A percentile compares a stretch with the other conserved stretches of the same genome.
phyloP scores from a whole-genome alignment of 1,140 invertebrate species.

The Aphaenogaster ashmeadi region DNA sequence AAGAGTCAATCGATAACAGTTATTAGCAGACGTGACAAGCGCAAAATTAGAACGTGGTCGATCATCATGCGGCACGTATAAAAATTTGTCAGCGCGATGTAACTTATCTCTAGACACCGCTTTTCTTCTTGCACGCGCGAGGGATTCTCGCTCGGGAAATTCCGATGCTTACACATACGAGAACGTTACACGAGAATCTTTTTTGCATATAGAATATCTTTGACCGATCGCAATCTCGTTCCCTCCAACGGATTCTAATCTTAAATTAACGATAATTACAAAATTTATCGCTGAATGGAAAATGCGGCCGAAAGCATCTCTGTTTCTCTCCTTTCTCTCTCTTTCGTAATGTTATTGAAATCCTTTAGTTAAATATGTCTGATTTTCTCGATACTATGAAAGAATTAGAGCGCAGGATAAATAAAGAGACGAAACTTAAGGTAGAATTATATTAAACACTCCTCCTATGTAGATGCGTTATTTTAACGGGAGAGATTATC shows the following conservation, averaged over 20 bases:
- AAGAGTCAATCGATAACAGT: slow-evolving; percentile 43
- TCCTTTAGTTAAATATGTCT: slow-evolving; percentile 15
- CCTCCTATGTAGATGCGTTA: slow-evolving; percentile 43
- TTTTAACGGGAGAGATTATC: slow-evolving; percentile 5
- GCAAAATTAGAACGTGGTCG: slow-evolving; percentile 21
- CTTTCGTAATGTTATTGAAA: slow-evolving; percentile 17
- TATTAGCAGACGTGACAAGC: slow-evolving; percentile 40
- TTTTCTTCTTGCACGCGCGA: neutral
- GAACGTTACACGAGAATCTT: neutral
- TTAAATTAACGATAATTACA: slow-evolving; percentile 43
- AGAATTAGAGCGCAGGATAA: neutral
- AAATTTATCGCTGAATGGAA: slow-evolving; percentile 22
- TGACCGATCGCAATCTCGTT: neutral
- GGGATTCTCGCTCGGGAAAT: slow-evolving; percentile 12
- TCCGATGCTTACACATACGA: neutral
- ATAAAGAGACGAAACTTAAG: slow-evolving; percentile 20
- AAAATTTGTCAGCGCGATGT: slow-evolving; percentile 24
- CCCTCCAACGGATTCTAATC: slow-evolving; percentile 19
- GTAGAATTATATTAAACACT: slow-evolving; percentile 61
- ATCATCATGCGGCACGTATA: slow-evolving; percentile 29
- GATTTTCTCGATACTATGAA: slow-evolving; percentile 5
- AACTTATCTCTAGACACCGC: neutral
- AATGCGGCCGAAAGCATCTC: slow-evolving; percentile 1
- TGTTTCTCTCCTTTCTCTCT: slow-evolving; percentile 11
- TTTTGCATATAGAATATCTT: slow-evolving; percentile 14